These are phyloP conservation scores for Temnothorax curvispinosus DNA, from an alignment of 1,140 invertebrate species.

Conservation along the genomic window DNA sequence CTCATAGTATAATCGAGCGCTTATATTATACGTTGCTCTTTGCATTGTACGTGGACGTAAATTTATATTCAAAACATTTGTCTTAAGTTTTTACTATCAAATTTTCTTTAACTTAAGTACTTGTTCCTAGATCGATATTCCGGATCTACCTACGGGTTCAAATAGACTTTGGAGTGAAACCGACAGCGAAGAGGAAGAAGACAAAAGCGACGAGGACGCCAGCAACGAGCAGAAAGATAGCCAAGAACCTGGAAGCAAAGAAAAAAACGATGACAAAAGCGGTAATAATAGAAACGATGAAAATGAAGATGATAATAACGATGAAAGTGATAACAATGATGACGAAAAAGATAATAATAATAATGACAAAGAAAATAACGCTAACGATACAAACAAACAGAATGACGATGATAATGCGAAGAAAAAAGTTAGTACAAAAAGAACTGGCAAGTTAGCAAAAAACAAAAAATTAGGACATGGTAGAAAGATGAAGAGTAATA, in stretches of 20 bases:
- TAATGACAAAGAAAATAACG: not conserved
- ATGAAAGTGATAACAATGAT: not conserved
- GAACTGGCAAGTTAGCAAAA: not conserved
- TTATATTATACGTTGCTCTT: no score
- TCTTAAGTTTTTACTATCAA: no score
- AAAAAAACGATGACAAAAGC: not conserved
- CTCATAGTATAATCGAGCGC: not conserved
- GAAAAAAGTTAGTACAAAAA: not conserved
- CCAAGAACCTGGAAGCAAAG: conserved; percentile 48
- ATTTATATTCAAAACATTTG: not conserved
- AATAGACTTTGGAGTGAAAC: rapidly evolving
- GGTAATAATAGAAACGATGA: not conserved
- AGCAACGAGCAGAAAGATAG: conserved; percentile 47
- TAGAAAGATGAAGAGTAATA: not conserved
- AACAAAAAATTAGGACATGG: not conserved
- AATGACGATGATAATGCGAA: not conserved
- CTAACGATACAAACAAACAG: not conserved
- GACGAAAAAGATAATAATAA: not conserved
- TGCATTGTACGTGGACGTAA: not conserved
- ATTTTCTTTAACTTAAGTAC: not conserved
- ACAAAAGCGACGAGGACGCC: not conserved
- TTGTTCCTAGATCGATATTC: conserved; percentile 7
- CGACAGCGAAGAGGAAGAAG: not conserved
- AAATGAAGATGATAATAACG: not conserved
- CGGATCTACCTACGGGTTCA: not conserved